Percentiles rank a stretch among this genome's conserved stretches.
phyloP scores from a whole-genome alignment of 2,113 vertebrate genomes.

The Epinephelus cyanopodus region DNA sequence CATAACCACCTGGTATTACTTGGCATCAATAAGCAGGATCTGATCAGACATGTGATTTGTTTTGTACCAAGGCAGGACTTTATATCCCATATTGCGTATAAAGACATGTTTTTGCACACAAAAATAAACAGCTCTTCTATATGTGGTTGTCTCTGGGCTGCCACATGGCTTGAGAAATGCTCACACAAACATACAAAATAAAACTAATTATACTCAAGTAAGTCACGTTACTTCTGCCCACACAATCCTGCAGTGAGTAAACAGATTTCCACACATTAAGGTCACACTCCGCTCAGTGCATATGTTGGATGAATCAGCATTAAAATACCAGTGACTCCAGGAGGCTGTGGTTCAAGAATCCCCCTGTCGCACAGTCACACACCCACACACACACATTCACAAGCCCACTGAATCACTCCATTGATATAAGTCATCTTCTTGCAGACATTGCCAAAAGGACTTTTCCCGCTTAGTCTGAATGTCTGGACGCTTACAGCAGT shows the following conservation, averaged over 20 bases:
- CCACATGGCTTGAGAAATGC: background rate
- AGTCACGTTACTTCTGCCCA: background rate
- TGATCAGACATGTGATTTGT: slow-evolving; percentile 25
- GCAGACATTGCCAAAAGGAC: slow-evolving; percentile 57
- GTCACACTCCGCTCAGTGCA: slow-evolving; percentile 3
- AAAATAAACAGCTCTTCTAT: no score
- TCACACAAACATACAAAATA: background rate
- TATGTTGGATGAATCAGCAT: slow-evolving; percentile 51
- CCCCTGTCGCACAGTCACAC: background rate
- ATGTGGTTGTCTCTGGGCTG: background rate
- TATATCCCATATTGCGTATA: background rate
- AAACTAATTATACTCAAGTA: background rate
- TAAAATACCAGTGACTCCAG: slow-evolving; percentile 21
- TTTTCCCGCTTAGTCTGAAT: slow-evolving; percentile 34
- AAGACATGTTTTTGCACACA: background rate
- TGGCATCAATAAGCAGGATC: background rate
- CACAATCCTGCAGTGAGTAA: background rate
- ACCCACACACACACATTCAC: slow-evolving; percentile 34
- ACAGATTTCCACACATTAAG: slow-evolving; percentile 19
- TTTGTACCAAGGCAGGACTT: background rate
- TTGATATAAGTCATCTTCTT: slow-evolving; percentile 50
- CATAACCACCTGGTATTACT: slow-evolving; percentile 19
- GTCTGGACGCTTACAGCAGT: slow-evolving; percentile 34
- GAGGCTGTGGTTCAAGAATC: slow-evolving; percentile 24
- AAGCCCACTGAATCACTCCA: slow-evolving; percentile 1